phyloP scores from a whole-genome alignment of 1,140 invertebrate species.

The Antheraea pernyi region DNA sequence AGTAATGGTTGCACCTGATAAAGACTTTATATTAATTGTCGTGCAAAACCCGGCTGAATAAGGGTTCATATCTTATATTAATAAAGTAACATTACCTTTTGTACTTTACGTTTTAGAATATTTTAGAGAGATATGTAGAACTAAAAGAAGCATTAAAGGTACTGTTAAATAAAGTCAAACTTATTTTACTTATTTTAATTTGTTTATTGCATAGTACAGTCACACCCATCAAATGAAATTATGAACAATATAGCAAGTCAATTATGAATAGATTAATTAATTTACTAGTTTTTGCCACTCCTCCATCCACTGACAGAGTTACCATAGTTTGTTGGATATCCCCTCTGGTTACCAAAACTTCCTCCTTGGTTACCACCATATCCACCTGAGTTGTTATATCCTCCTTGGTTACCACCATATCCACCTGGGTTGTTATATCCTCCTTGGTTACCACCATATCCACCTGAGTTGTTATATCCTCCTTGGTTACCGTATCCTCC shows the following conservation, averaged over 20 bases:
- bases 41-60: constrained; percentile 82
- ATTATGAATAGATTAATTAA: neutral
- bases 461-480: constrained; percentile 23
- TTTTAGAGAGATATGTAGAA: too few species aligned
- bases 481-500: constrained; percentile 25
- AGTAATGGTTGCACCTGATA: constrained; percentile 93
- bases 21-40: constrained; percentile 85
- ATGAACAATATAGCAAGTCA: too few species aligned
- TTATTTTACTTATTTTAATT: neutral
- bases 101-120: too few species aligned
- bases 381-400: neutral
- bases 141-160: neutral
- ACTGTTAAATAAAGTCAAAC: neutral
- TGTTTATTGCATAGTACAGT: neutral
- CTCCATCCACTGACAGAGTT: neutral
- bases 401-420: constrained; percentile 10
- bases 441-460: constrained; percentile 19
- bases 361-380: constrained; percentile 1
- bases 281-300: neutral
- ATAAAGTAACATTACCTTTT: too few species aligned
- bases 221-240: neutral
- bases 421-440: constrained; percentile 10
- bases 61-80: constrained; percentile 12
- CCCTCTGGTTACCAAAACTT: constrained; percentile 8
- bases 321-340: neutral